Evolutionary conservation across 2,888 invertebrate genomes (phyloP), one percentile per base, ranked within the genome.

Genomic region (Branchinecta sandiegonensis): DNA sequence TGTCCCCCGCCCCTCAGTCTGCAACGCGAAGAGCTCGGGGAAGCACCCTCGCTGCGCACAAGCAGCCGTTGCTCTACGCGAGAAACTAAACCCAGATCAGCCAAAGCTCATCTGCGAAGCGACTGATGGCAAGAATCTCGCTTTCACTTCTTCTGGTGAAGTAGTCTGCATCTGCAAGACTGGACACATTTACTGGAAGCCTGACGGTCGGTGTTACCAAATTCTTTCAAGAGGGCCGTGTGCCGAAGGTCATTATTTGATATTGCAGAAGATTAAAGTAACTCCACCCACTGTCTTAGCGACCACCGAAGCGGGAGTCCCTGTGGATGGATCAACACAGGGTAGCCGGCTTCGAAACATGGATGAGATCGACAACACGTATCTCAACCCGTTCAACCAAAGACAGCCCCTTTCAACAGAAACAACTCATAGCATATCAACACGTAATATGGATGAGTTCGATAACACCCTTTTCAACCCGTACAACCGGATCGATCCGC

Each of bases 311-410:
- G 37, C 37, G 37, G 37, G 6, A 37, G 37, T 37, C 37, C 37
- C 6, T 37, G 37, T 37, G 37, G 6, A 6, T 37, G 6, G 37
- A 37, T 37, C 37, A 6, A 37, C 37, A 37, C 37, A 37, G 37
- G 37, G 37, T 6, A 37, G 37, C 37, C 37, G 63, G 23, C 63
- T 17, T 14, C n/a, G 63, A 56, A 56, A 56, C 63, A 56, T 56
- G 63, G 63, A 56, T 56, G 63, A 56, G 23, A 56, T 11, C n/a
- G 63, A 56, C 11, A 56, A 56, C 11, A 56, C 63, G 10, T 56
- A 56, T 56, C 9, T 56, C 9, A 56, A 23, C 23, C 23, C n/a
- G n/a, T 56, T 56, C 14, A 23, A 23, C n/a, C n/a, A 23, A 8
- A 56, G 11, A 56, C n/a, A 10, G 23, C 63, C 37, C 2, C 37